Base-by-base conservation (phyloP, 2,888 invertebrate species). In the Dione juno region DNA sequence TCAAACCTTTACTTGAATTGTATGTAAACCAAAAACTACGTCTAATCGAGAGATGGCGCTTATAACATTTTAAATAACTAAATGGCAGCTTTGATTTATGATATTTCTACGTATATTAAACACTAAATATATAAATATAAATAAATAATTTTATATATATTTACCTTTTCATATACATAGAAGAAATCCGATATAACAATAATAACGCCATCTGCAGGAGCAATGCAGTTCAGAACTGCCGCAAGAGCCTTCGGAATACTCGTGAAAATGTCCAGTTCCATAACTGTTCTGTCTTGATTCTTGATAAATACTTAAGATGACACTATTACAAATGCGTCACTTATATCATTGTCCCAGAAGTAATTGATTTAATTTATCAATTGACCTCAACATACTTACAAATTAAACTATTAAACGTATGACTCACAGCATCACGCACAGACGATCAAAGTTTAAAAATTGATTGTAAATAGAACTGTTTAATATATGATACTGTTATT, bases 161-260 rank as follows among this genome's bases (percentile, higher is more conserved):
- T 40, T 57, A 57, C 57, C 57, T 16, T 16, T 13, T 37, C 10
- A 16, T 37, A 11, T 19, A 16, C 37, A 16, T 19, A 21, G n/a
- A 28, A 37, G 28, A 19, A 66, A 28, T n/a, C 41, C 19, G 21
- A 43, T 28, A 54, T 11, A 70, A 8, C 2, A 40, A 28, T 35
- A 50, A 59, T 53, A 74, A 63, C 77, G 79, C 78, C 79, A 79
- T 77, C 79, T 79, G 21, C 66, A 69, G 64, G 53, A 53, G 68
- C 70, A 50, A 65, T 59, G 40, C 19, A 5, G 53, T 11, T 73
- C 66, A 67, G 69, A 63, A 40, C 21, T 48, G 41, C 71, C 66
- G 52, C 59, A 45, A 69, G 76, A 78, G 76, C 75, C 78, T 79
- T 41, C 54, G 35, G 40, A 21, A 66, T 48, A 41, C 54, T 57